Evolutionary conservation across 2,113 vertebrate genomes (phyloP), one percentile per base, ranked within the genome.

Genomic region (Lagopus leucura): DNA sequence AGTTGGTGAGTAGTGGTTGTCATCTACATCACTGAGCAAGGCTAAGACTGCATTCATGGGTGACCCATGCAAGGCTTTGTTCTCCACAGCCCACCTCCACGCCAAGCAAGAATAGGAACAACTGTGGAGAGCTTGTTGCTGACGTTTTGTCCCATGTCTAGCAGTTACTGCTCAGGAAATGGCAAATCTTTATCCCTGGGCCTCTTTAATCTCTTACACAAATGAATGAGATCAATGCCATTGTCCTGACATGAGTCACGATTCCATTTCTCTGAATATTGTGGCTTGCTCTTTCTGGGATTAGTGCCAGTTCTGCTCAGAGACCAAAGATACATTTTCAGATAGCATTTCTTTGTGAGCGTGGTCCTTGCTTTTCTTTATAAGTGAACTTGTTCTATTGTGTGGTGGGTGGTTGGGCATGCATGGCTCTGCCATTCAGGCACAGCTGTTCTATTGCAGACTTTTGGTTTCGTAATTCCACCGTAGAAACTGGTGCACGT

Each of bases 151-250:
- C 74, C 84, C 27, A 64, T 32, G 64, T 93, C 80, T 43, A 87
- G 63, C 61, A 74, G 74, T 73, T 77, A 67, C 73, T 75, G 72
- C 87, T 52, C 61, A 90, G 77, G 58, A 95, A 88, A 91, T 38
- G 89, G 80, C 83, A 95, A 96, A 94, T 94, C 93, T 95, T 93
- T 92, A 50, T 69, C 84, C 58, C 69, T 70, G 38, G 76, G 79
- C 34, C 25, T 75, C 67, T 94, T 84, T 95, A 81, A 93, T 94
- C 76, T 84, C 48, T 76, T 61, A 43, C 77, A 84, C 83, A 79
- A 88, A 78, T 2, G 63, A 87, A 22, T 1, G 65, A 94, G 89
- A 82, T 93, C 81, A 81, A 89, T 79, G 86, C 50, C 54, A 3
- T 82, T 84, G 93, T 94, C 94, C 54, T 76, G 38, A 42, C 3